phyloP scores from a whole-genome alignment of 2,797 vertebrate genomes.

The Gymnocypris eckloni region DNA sequence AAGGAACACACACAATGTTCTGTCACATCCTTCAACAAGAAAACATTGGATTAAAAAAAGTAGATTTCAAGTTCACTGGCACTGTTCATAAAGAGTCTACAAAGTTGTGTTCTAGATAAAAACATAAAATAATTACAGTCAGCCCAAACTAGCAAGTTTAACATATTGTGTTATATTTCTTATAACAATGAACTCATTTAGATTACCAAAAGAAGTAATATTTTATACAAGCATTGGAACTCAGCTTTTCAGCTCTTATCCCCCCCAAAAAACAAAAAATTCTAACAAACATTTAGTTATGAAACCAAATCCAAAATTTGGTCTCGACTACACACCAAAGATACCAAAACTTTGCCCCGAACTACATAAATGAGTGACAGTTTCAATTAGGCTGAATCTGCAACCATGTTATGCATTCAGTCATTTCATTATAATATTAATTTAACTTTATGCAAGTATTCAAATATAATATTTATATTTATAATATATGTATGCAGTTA shows the following conservation, averaged over 20 bases:
- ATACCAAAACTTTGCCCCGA: not conserved
- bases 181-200: not conserved
- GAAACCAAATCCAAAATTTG: not conserved
- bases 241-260: not conserved
- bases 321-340: not conserved
- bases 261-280: no score
- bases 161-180: not conserved
- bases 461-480: not conserved
- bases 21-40: slow-evolving; percentile 74
- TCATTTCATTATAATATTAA: not conserved
- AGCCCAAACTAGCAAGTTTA: not conserved
- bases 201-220: no score
- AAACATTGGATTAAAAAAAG: not conserved
- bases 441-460: not conserved
- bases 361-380: not conserved
- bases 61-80: not conserved
- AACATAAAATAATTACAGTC: no score
- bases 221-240: not conserved
- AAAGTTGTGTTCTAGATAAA: not conserved
- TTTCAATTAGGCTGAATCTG: not conserved
- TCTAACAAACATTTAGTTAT: not conserved
- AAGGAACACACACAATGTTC: slow-evolving; percentile 70
- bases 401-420: not conserved
- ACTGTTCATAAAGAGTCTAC: no score
- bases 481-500: not conserved